Conservation (phyloP, 2,113 vertebrate genomes). For the Tragelaphus scriptus region DNA sequence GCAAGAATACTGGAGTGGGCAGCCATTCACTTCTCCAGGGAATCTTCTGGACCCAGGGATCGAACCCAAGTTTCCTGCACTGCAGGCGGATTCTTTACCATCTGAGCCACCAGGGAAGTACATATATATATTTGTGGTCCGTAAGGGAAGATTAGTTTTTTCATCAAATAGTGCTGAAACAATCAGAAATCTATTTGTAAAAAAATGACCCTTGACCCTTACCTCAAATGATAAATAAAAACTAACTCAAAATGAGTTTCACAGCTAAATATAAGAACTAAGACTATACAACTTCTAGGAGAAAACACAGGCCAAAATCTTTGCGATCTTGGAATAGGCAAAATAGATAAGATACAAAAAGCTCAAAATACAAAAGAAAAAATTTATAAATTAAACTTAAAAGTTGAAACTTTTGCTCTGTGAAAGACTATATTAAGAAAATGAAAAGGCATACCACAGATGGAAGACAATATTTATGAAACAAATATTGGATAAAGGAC, state of each 20-base stretch:
- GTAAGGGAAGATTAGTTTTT: background rate
- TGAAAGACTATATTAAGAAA: background rate
- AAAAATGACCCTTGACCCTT: background rate
- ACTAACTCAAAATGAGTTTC: background rate
- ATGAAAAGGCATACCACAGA: background rate
- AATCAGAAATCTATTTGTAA: background rate
- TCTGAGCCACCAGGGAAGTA: background rate
- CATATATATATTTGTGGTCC: background rate
- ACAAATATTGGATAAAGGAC: background rate
- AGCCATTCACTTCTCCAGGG: background rate
- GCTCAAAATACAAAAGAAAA: background rate
- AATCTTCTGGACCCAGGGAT: background rate
- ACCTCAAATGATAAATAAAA: background rate
- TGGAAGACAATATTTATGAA: background rate
- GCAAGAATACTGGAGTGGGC: background rate
- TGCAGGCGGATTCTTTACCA: background rate
- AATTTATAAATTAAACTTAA: background rate
- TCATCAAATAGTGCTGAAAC: background rate
- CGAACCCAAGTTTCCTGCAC: background rate
- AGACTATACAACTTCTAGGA: background rate
- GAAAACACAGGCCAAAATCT: background rate
- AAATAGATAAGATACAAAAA: background rate
- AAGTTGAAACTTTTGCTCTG: background rate
- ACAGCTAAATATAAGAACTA: background rate
- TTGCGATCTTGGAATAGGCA: background rate